phyloP scores from a whole-genome alignment of 2,113 vertebrate species.

The Albula glossodonta region DNA sequence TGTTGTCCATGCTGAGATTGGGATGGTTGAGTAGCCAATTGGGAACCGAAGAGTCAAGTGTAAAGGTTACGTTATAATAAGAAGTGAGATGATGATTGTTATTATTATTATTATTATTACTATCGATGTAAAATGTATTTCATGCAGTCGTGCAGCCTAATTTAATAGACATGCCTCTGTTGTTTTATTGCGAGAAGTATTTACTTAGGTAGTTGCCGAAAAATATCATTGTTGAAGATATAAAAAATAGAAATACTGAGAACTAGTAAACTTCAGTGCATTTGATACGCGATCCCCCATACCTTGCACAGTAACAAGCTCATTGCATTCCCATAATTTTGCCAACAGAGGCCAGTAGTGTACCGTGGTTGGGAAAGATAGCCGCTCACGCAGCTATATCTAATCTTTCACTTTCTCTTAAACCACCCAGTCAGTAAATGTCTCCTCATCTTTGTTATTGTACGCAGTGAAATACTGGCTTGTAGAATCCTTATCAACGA shows the following conservation, averaged over 20 bases:
- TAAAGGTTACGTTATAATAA: too few relatives aligned
- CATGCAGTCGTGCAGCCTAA: too few relatives aligned
- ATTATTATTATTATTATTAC: too few relatives aligned
- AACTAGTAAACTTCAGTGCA: too few relatives aligned
- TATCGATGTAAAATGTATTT: too few relatives aligned
- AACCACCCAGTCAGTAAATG: neutral
- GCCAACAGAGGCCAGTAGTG: slow-evolving; percentile 4
- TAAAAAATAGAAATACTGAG: too few relatives aligned
- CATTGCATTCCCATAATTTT: neutral
- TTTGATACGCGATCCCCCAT: too few relatives aligned
- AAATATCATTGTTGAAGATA: neutral
- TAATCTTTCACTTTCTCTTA: neutral
- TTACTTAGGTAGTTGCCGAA: neutral
- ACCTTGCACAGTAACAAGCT: neutral
- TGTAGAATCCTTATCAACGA: neutral
- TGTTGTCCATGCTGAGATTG: too few relatives aligned
- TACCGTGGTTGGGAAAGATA: neutral
- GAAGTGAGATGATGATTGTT: too few relatives aligned
- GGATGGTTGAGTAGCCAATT: too few relatives aligned
- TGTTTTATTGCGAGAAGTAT: neutral
- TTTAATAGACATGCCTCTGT: too few relatives aligned
- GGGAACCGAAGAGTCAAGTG: too few relatives aligned
- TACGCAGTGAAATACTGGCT: neutral
- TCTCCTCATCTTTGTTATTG: neutral
- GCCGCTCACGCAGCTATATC: neutral